These are phyloP conservation scores for Corydoras sp. DNA, from an alignment of 2,113 vertebrate species.

Conservation along the genomic window DNA sequence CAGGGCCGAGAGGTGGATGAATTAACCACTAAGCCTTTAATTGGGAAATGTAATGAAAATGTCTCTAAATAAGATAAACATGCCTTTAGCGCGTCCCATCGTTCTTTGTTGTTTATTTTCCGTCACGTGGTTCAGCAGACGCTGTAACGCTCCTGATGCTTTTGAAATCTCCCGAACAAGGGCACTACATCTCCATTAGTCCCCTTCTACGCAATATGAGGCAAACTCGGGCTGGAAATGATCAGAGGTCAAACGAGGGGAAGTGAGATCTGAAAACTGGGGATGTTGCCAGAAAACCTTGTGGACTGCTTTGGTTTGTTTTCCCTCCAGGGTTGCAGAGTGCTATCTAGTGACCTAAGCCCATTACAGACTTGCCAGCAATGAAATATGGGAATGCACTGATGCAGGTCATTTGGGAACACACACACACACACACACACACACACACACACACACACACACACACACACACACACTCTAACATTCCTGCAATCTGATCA, in stretches of 20 bases:
- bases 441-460: too few species aligned
- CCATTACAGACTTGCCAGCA: conserved; percentile 21
- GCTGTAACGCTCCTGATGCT: too few species aligned
- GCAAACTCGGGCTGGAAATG: not conserved
- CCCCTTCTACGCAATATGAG: too few species aligned
- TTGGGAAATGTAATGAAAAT: too few species aligned
- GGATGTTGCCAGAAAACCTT: not conserved
- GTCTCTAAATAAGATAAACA: too few species aligned
- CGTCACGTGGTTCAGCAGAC: too few species aligned
- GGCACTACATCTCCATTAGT: too few species aligned
- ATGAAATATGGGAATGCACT: conserved; percentile 29
- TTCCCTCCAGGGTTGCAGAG: not conserved
- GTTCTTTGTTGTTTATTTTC: too few species aligned
- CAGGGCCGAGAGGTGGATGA: too few species aligned
- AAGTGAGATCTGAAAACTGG: not conserved
- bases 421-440: not conserved
- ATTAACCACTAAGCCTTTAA: too few species aligned
- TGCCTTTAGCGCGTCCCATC: too few species aligned
- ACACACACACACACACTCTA: not conserved
- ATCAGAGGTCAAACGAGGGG: not conserved
- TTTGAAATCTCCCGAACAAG: too few species aligned
- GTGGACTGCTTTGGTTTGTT: not conserved
- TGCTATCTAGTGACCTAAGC: conserved; percentile 23
- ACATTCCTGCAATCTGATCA: conserved; percentile 20
- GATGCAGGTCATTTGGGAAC: conserved; percentile 23